Conservation (phyloP, 2,113 vertebrate species). For the Xenopus borealis region DNA sequence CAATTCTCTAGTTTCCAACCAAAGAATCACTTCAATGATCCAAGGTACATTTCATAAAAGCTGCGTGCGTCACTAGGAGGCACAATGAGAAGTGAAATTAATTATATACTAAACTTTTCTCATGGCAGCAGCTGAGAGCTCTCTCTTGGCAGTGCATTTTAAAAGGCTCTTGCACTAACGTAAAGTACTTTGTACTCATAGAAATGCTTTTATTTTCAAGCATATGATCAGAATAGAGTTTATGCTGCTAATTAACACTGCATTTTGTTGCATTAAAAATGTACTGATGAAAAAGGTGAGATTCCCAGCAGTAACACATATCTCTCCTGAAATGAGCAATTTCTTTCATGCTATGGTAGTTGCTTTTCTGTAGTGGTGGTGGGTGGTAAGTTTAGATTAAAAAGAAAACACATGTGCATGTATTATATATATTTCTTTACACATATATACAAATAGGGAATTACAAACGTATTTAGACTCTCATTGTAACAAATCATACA, state of each 20-base stretch:
- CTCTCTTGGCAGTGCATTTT: not conserved
- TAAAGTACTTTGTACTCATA: not conserved
- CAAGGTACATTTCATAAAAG: constrained; percentile 5
- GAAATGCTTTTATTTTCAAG: not conserved
- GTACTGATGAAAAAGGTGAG: not conserved
- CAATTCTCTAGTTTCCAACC: constrained; percentile 5
- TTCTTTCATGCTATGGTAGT: no score
- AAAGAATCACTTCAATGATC: constrained; percentile 10
- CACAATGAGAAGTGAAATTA: constrained; percentile 15
- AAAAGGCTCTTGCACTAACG: not conserved
- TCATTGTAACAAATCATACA: no score
- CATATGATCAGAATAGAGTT: not conserved
- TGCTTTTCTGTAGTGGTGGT: no score
- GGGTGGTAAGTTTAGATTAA: no score
- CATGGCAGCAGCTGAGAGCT: not conserved
- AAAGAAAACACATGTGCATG: no score
- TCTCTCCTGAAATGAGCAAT: no score
- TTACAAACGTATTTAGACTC: no score
- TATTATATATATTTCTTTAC: no score
- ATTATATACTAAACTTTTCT: constrained; percentile 16
- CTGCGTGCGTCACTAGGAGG: constrained; percentile 29
- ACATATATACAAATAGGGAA: no score
- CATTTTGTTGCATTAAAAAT: not conserved
- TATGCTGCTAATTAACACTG: not conserved
- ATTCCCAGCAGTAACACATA: no score